Conservation (phyloP, 2,113 vertebrate genomes). For the Orycteropus afer region DNA sequence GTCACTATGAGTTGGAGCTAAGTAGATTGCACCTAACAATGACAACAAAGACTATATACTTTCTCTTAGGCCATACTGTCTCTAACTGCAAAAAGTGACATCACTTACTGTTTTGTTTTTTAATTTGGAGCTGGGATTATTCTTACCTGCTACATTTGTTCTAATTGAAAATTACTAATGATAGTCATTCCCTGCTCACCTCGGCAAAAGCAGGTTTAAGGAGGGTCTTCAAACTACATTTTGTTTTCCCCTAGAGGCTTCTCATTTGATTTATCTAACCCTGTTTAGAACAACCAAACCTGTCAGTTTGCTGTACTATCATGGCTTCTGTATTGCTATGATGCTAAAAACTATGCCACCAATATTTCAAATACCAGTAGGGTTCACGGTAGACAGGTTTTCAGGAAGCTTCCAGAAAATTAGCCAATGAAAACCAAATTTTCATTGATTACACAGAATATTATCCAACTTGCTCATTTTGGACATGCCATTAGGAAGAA, state of each 20-base stretch:
- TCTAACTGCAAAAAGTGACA: background rate
- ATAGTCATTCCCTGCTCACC: too few relatives aligned
- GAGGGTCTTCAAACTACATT: background rate
- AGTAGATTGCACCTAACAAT: too few relatives aligned
- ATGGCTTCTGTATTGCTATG: background rate
- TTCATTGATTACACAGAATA: background rate
- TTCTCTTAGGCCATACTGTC: background rate
- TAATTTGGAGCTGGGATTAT: background rate
- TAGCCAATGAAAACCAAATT: background rate
- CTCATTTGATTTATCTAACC: background rate
- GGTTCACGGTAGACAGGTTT: too few relatives aligned
- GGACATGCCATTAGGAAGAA: background rate
- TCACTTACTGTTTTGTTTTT: background rate
- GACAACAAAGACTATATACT: background rate
- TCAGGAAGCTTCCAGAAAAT: background rate
- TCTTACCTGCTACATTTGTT: background rate
- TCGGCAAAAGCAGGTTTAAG: background rate
- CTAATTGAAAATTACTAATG: background rate
- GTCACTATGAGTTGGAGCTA: too few relatives aligned
- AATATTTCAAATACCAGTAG: too few relatives aligned
- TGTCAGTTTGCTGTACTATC: background rate
- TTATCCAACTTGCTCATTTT: background rate
- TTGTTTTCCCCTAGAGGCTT: background rate
- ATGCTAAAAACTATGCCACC: too few relatives aligned
- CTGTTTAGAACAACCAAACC: background rate